Conservation (phyloP, 2,888 invertebrate species). For the Atethmia centrago region DNA sequence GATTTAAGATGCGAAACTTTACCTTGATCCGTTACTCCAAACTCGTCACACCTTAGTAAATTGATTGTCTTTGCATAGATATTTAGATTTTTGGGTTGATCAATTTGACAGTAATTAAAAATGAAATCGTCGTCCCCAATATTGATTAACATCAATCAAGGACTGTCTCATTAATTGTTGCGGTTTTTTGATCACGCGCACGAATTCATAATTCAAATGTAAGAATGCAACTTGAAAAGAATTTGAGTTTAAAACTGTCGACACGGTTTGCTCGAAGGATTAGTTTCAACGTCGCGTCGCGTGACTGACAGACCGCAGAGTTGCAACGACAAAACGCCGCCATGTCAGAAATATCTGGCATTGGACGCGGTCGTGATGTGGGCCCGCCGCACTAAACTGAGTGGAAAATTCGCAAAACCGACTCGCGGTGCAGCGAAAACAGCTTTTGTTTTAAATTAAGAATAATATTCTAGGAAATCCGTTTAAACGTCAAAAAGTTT, state of each 20-base stretch:
- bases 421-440: slow-evolving; percentile 36
- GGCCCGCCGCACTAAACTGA: slow-evolving; percentile 53
- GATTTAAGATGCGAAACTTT: slow-evolving; percentile 17
- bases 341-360: slow-evolving; percentile 65
- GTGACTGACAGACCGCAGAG: slow-evolving; percentile 68
- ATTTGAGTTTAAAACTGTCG: slow-evolving; percentile 55
- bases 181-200: slow-evolving; percentile 34
- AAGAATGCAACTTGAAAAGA: slow-evolving; percentile 54
- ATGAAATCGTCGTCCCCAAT: slow-evolving; percentile 35
- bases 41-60: slow-evolving; percentile 33
- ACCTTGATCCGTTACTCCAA: slow-evolving; percentile 28
- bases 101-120: slow-evolving; percentile 44
- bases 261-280: slow-evolving; percentile 57
- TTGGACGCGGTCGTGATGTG: slow-evolving; percentile 54
- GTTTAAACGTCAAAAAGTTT: slow-evolving; percentile 6
- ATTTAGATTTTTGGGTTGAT: slow-evolving; percentile 43
- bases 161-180: slow-evolving; percentile 32
- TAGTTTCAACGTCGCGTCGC: slow-evolving; percentile 59
- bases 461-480: slow-evolving; percentile 17
- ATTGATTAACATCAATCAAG: slow-evolving; percentile 38
- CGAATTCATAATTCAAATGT: slow-evolving; percentile 37
- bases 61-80: slow-evolving; percentile 40
- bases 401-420: slow-evolving; percentile 63
- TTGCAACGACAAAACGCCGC: slow-evolving; percentile 67
- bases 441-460: slow-evolving; percentile 44